Conservation (phyloP, 2,113 vertebrate species). For the Podiceps cristatus region DNA sequence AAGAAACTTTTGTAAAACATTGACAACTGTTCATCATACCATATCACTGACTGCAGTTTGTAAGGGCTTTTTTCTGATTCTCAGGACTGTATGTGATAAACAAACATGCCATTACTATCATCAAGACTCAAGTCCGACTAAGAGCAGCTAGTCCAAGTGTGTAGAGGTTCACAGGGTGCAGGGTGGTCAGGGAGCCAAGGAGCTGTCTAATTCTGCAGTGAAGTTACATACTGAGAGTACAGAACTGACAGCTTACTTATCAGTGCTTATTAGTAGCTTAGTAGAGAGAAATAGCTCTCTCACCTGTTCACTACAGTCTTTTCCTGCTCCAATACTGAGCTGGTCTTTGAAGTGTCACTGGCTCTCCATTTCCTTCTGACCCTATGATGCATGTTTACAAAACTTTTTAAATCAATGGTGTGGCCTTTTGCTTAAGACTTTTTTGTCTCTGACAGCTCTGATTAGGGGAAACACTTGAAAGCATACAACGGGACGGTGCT, state of each 20-base stretch:
- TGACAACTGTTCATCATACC: background rate
- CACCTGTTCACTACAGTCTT: background rate
- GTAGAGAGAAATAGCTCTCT: background rate
- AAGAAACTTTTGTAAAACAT: background rate
- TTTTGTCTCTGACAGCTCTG: background rate
- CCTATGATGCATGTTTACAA: background rate
- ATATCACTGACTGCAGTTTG: background rate
- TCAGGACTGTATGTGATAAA: background rate
- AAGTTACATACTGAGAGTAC: background rate
- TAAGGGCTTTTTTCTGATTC: background rate
- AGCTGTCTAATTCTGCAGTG: background rate
- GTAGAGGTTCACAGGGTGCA: background rate
- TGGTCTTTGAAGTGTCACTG: background rate
- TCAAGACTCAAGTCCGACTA: background rate
- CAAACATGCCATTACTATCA: background rate
- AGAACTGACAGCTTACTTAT: background rate
- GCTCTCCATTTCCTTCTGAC: background rate
- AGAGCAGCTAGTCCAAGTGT: background rate
- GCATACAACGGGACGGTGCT: rapidly evolving
- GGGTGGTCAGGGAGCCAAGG: background rate
- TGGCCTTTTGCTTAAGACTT: background rate
- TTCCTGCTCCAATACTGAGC: background rate
- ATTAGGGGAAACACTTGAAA: background rate
- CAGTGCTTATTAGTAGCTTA: background rate
- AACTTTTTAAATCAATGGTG: background rate